Evolutionary conservation across 2,888 invertebrate genomes (phyloP).

Genomic region (Andrena hattorfiana): DNA sequence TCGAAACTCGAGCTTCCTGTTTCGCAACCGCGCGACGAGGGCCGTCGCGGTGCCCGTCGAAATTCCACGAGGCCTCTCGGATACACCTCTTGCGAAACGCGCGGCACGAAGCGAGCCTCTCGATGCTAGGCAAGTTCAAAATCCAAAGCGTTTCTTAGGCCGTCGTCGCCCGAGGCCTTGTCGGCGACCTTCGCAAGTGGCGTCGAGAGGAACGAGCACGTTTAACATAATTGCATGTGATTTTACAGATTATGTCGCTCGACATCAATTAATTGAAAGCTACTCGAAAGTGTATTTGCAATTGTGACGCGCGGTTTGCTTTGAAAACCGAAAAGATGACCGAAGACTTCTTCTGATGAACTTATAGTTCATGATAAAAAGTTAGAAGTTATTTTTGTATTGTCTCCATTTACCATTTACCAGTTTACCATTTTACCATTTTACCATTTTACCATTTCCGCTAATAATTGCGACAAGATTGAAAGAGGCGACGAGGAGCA

Average conservation of each 20-base stretch:
- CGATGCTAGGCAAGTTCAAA: slow-evolving; percentile 52
- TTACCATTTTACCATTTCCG: not conserved
- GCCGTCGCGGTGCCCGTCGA: slow-evolving; percentile 26
- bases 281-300: too few species aligned
- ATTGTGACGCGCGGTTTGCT: too few species aligned
- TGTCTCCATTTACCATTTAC: too few species aligned
- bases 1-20: slow-evolving; percentile 62
- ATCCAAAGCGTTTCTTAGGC: slow-evolving; percentile 24
- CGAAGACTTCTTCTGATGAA: too few species aligned
- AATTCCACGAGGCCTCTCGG: slow-evolving; percentile 51
- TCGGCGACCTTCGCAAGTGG: slow-evolving; percentile 30
- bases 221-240: not conserved
- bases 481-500: not conserved
- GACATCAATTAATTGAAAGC: too few species aligned
- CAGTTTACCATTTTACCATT: too few species aligned
- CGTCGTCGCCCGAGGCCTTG: slow-evolving; percentile 37
- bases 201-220: not conserved
- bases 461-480: not conserved
- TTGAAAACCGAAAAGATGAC: too few species aligned
- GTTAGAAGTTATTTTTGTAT: too few species aligned
- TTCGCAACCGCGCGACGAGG: slow-evolving; percentile 56
- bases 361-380: too few species aligned
- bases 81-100: slow-evolving; percentile 53
- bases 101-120: slow-evolving; percentile 39
- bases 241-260: not conserved